A percentile compares a stretch with the other conserved stretches of the same genome.
These are phyloP conservation scores for Hemicentrotus pulcherrimus DNA, from an alignment of 35 echinoderm and acorn worm species.

Conservation along the genomic window DNA sequence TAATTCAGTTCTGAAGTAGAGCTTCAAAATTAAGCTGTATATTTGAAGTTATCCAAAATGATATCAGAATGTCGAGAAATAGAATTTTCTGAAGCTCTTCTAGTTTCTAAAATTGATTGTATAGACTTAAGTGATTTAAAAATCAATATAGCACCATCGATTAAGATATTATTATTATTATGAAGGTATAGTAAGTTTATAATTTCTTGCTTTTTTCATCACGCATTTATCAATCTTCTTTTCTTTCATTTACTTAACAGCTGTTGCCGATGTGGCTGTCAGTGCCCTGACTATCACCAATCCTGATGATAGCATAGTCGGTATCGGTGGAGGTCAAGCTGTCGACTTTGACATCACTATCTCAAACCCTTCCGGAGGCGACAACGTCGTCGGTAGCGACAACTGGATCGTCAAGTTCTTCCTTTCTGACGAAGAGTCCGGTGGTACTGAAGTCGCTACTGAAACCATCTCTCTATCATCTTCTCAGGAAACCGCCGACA, in stretches of 20 bases:
- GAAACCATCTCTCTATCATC: constrained; percentile 26
- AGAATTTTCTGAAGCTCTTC: neutral
- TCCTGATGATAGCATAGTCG: constrained; percentile 57
- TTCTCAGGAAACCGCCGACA: constrained; percentile 45
- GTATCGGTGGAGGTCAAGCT: constrained; percentile 58
- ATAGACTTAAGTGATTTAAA: neutral
- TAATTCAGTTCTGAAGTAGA: neutral
- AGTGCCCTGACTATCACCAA: constrained; percentile 54
- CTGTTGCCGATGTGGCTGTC: constrained; percentile 53
- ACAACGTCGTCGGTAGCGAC: constrained; percentile 61
- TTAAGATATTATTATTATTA: neutral
- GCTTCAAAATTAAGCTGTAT: neutral
- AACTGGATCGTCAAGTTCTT: constrained; percentile 55
- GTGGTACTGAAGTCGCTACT: constrained; percentile 49
- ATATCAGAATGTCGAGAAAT: neutral
- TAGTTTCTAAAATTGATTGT: no score
- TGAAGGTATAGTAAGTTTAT: neutral
- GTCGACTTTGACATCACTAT: constrained; percentile 52
- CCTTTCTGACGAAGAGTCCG: constrained; percentile 49
- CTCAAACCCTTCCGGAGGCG: constrained; percentile 8
- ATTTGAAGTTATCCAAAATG: neutral
- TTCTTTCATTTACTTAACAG: neutral
- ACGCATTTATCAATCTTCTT: neutral
- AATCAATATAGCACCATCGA: neutral
- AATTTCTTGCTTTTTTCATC: neutral